Base-by-base conservation (phyloP, 2,113 vertebrate species). In the Echinops telfairi region DNA sequence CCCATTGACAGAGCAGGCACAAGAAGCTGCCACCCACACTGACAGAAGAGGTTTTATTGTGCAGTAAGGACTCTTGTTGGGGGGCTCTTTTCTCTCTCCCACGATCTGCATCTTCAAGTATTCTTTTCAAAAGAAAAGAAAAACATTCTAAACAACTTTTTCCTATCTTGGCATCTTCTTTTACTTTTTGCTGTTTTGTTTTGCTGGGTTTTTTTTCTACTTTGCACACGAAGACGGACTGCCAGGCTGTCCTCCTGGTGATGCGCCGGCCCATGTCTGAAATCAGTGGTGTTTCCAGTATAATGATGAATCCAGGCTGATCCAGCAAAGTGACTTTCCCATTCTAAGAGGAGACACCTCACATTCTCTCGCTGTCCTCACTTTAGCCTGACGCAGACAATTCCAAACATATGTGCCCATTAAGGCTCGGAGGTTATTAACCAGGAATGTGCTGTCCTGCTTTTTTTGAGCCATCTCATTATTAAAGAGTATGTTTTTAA, bases 91-190 rank as follows among this genome's bases (percentile, higher is more conserved):
- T 57, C 43, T 31, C 3, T 89, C 10, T 27, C 25, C 31, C 68
- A 73, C 5, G 58, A 81, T 83, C 66, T 70, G 60, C 75, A 81
- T 95, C 89, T 93, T 73, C 95, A 96, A 88, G 60, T 33, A 66
- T 78, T 93, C 43, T 84, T 16, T 95, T 94, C 75, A 89, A 86
- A 78, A 5, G 10, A 77, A 96, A 77, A 12, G 8, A 86, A 80
- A 57, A 16, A 43, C 83, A 84, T 6, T 7, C 11, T 40, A 57
- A 15, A 6, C 38, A 33, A 73, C 38, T 92, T 95, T 25, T 88
- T 86, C 83, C 77, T 76, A 83, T 95, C 94, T 89, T 90, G 89
- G 82, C 36, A 58, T 94, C 70, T 95, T 81, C 29, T 95, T 97
- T 95, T 23, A 83, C 96, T 95, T 78, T 70, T 16, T 10, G 25